Percentiles rank a stretch among this genome's conserved stretches.
Evolutionary conservation across 2,113 vertebrate species (phyloP).

Genomic region (Pollachius pollachius): DNA sequence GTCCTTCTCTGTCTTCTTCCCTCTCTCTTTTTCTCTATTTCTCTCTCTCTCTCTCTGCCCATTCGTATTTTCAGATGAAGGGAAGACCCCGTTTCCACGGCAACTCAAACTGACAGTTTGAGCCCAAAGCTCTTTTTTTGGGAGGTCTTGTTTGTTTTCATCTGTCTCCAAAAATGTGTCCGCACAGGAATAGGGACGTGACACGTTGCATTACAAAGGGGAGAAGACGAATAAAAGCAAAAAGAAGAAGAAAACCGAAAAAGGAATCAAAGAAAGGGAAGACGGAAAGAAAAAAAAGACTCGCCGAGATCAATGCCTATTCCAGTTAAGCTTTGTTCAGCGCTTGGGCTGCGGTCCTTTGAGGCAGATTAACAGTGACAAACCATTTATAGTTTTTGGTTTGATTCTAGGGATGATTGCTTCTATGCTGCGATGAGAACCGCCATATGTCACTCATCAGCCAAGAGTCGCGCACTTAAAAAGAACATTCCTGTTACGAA

Average conservation of each 20-base stretch:
- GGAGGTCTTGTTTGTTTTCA: conserved; percentile 72
- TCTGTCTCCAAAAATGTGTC: conserved; percentile 57
- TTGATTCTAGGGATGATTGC: conserved; percentile 65
- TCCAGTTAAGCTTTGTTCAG: conserved; percentile 58
- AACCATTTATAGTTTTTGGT: conserved; percentile 67
- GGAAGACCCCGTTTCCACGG: conserved; percentile 51
- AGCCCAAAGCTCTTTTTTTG: conserved; percentile 71
- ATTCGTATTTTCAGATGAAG: conserved; percentile 48
- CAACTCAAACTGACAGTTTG: conserved; percentile 70
- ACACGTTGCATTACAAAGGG: conserved; percentile 68
- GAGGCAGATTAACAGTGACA: conserved; percentile 70
- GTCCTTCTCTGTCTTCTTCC: conserved; percentile 32
- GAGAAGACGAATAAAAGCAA: not conserved
- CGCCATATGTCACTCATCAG: conserved; percentile 70
- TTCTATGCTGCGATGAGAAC: conserved; percentile 57
- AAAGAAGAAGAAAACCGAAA: conserved; percentile 5
- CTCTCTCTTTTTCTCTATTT: conserved; percentile 28
- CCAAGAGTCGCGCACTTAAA: conserved; percentile 64
- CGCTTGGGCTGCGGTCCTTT: conserved; percentile 61
- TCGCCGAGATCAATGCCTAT: conserved; percentile 57
- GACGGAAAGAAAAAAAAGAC: conserved; percentile 12
- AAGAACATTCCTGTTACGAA: conserved; percentile 52
- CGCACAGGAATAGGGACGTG: conserved; percentile 62
- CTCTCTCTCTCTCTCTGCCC: conserved; percentile 18
- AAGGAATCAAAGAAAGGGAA: not conserved